Base-by-base conservation (phyloP, 2,797 vertebrate species). In the Chelidonichthys spinosus region DNA sequence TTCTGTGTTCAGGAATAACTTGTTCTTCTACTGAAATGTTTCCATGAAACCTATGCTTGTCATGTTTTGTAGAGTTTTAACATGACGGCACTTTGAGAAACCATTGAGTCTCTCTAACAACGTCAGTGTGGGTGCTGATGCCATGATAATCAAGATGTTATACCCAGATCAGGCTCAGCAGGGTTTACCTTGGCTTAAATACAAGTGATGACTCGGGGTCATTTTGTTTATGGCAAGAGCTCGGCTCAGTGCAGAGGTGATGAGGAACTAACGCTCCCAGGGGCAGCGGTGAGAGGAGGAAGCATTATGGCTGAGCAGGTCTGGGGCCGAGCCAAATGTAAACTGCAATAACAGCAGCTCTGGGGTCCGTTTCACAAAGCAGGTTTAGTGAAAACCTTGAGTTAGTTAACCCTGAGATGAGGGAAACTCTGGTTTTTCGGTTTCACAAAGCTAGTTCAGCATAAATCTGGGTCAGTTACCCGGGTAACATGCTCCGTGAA, bases 291-390 rank as follows among this genome's bases (percentile, higher is more conserved):
- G 78, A 52, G 53, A 73, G 50, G 54, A 64, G 55, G 64, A 74
- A 25, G 70, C 69, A 81, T 90, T 73, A 84, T 35, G n/a, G 79
- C 78, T 73, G 74, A 85, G 79, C 80, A 13, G 67, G 74, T 80
- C 78, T 79, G 86, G 83, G 85, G 67, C 76, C 11, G 62, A 75
- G 86, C 87, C 83, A 83, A 88, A 87, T 83, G 76, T 87, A 87
- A 92, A 87, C 80, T 89, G 87, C 87, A 89, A 87, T 89, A 92
- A 89, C 80, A 78, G 88, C 74, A 69, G 71, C 78, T 83, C 72
- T n/a, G n/a, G n/a, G n/a, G n/a, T n/a, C n/a, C n/a, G n/a, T n/a
- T n/a, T n/a, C n/a, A n/a, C n/a, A n/a, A n/a, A n/a, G n/a, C n/a
- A n/a, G n/a, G n/a, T n/a, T n/a, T n/a, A n/a, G n/a, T n/a, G n/a